Evolutionary conservation across 2,113 vertebrate species (phyloP), one percentile per base, ranked within the genome.

Genomic region (Lophochroa leadbeateri): DNA sequence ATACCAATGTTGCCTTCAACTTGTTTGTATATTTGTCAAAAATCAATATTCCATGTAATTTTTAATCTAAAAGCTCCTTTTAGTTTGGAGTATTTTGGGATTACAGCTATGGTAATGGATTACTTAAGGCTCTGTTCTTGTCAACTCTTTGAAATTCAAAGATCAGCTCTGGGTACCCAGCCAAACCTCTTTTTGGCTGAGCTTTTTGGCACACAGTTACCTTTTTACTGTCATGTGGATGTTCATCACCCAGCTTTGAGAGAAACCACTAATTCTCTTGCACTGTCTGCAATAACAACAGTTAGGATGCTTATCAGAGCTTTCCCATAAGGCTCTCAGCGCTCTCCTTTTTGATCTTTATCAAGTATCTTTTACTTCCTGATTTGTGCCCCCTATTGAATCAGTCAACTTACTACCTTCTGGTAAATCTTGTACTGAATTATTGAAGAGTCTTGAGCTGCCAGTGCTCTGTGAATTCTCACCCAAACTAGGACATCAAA

Each of bases 81-180:
- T 60, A 87, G 39, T 77, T 61, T 75, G 61, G 81, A 94, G 75
- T 61, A 60, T 52, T 93, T 92, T 92, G 74, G 70, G 91, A 81
- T 86, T 78, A 70, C 27, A 68, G 46, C 88, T 95, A 77, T 79
- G 70, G 92, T 86, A 91, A 83, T 88, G 65, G 82, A 88, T 94
- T 89, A 93, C 88, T 95, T 80, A 77, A 52, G 68, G 43, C 79
- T 95, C 89, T 92, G 80, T 90, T 92, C 94, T 88, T 94, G 84
- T 89, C 70, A 96, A 86, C 79, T 90, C 79, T 95, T 91, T 96
- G 82, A 95, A 95, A 95, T 91, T 88, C 91, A 92, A 89, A 96
- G 95, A 94, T 92, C 82, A 95, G 84, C 90, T 94, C 83, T 95
- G 94, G 95, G 93, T 90, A 78, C 58, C 12, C 92, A 94, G 94